Evolutionary conservation across 2,113 vertebrate genomes (phyloP), one percentile per base, ranked within the genome.

Genomic region (Melanotaenia duboulayi): DNA sequence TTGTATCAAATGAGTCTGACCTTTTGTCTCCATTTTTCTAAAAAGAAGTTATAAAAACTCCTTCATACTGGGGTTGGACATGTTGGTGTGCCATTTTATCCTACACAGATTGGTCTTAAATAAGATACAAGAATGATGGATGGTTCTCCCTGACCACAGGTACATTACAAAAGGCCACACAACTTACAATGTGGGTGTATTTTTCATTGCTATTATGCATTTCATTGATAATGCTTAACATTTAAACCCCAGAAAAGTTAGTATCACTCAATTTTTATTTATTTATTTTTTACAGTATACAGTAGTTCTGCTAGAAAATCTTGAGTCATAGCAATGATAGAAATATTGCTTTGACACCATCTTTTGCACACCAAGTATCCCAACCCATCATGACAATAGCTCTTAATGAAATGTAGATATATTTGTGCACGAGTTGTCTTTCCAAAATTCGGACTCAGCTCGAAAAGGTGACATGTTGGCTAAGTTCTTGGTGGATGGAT

Each of bases 31-130:
- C 14, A 20, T 13, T 37, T 32, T 9, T 16, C 6, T 22, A 12
- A 3, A 55, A 48, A 19, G 4, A 20, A 24, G 37, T 14, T 25
- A 75, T 50, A 60, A 79, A 76, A 71, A 14, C 46, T 14, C 32
- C 63, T 58, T 24, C 42, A 32, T 19, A 23, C 54, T 3, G 68
- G 42, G 35, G 23, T 73, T 50, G 69, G 61, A 74, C 74, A 60
- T 79, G 83, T 71, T 52, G 63, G 78, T 80, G 86, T 87, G 68
- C 65, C 81, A 86, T 79, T 87, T 86, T 70, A 70, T 86, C 64
- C 48, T 0, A 52, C 70, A 76, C 74, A 82, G 75, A 22, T 11
- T 84, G 84, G 78, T 81, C 83, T 89, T 87, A 84, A 59, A 87
- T 86, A 68, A 86, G 86, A 84, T 80, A 81, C 68, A 77, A 22